Evolutionary conservation across 2,113 vertebrate genomes (phyloP), one percentile per base, ranked within the genome.

Genomic region (Typhlomys cinereus): DNA sequence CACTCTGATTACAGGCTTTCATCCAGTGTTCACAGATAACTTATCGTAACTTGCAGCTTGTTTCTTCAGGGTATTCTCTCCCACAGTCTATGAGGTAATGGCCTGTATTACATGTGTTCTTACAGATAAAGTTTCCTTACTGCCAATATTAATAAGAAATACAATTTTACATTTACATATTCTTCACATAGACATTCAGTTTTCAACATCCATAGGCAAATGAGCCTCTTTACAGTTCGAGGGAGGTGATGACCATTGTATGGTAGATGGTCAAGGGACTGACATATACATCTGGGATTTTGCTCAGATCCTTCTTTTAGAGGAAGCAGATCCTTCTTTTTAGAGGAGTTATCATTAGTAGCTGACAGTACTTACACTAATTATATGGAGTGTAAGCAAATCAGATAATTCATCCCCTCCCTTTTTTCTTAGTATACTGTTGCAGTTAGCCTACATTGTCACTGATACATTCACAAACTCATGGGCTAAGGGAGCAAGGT

Each of bases 111-210:
- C 46, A 4, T 69, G 20, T 90, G 29, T 80, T 80, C 23, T 92
- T 73, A 50, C 52, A 76, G 88, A 75, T 95, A 70, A 95, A 80
- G 17, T 81, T 25, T 88, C 34, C 57, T 88, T 57, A 57, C 70
- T 48, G 31, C 29, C n/a, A 15, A 82, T 41, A 59, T 66, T 84
- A 89, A 91, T 1, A 91, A 91, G n/a, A 92, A 92, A 88, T 50
- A 78, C 17, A 10, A 67, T 18, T 84, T 93, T 89, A 44, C 17
- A 71, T 14, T 36, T 86, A 80, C 0, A 18, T 85, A 62, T 88
- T 52, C n/a, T 81, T 5, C 67, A 82, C 13, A 8, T 59, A 46
- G 67, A 34, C 13, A 57, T 54, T 73, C 61, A 1, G 36, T 10
- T 67, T 82, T 54, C 25, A 5, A 36, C 18, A 87, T 21, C 20